Conservation (phyloP, 2,113 vertebrate species). For the Nothoprocta pentlandii region DNA sequence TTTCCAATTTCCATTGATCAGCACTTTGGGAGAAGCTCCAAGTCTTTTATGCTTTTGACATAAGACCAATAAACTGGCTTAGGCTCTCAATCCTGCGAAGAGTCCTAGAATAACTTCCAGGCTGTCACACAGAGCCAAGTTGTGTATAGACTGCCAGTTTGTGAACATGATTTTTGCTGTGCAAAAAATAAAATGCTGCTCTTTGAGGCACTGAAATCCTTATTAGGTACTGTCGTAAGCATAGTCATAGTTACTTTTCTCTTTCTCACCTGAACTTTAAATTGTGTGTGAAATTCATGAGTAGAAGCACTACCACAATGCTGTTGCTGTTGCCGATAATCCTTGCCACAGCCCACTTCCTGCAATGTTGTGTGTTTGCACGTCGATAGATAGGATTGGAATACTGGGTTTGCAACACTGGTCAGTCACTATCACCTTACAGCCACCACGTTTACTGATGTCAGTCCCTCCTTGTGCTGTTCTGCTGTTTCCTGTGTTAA, state of each 20-base stretch:
- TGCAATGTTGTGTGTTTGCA: neutral
- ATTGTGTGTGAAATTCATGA: neutral
- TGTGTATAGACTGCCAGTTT: neutral
- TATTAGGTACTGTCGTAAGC: neutral
- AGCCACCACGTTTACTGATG: neutral
- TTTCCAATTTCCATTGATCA: neutral
- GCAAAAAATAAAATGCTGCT: neutral
- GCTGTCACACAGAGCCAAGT: neutral
- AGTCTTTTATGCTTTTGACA: neutral
- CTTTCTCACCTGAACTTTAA: neutral
- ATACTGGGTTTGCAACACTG: neutral
- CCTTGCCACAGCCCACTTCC: neutral
- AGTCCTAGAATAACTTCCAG: neutral
- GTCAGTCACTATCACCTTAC: neutral
- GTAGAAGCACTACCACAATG: fast-evolving
- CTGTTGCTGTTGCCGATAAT: neutral
- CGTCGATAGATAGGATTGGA: neutral
- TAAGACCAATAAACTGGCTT: neutral
- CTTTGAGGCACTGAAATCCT: neutral
- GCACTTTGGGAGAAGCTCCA: neutral
- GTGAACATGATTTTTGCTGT: neutral
- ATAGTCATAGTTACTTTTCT: neutral
- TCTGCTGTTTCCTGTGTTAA: neutral
- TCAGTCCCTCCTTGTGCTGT: neutral
- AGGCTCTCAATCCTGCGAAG: neutral